Evolutionary conservation across 2,888 invertebrate species (phyloP).

Genomic region (Lampropteryx suffumata): DNA sequence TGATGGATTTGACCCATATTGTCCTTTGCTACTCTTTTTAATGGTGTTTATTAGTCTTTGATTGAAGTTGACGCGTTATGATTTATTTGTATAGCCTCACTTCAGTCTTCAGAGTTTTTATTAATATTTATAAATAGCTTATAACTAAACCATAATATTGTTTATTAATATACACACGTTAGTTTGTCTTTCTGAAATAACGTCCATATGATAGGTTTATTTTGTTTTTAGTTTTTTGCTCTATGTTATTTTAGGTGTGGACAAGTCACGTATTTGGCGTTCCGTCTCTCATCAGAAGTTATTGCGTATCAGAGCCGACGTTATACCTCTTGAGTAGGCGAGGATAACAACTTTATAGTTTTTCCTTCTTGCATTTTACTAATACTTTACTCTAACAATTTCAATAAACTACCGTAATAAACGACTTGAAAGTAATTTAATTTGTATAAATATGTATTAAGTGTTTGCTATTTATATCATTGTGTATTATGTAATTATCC

Average conservation of each 20-base stretch:
- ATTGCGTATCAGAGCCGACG: conserved; percentile 40
- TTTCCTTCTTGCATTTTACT: conserved; percentile 43
- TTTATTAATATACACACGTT: conserved; percentile 5
- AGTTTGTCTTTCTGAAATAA: conserved; percentile 28
- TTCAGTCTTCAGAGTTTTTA: background rate
- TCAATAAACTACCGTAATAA: background rate
- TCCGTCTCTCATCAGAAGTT: conserved; percentile 31
- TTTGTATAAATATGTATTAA: too few species aligned
- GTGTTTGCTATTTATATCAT: background rate
- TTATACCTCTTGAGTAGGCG: conserved; percentile 38
- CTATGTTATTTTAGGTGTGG: conserved; percentile 48
- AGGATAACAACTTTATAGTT: conserved; percentile 50
- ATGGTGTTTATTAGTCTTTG: conserved; percentile 51
- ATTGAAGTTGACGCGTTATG: conserved; percentile 29
- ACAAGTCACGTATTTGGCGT: conserved; percentile 67
- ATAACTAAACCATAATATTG: background rate
- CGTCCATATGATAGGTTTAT: conserved; percentile 18
- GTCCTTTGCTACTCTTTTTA: conserved; percentile 42
- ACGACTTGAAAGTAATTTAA: too few species aligned
- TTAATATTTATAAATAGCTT: background rate
- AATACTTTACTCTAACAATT: conserved; percentile 15
- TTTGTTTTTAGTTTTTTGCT: conserved; percentile 48
- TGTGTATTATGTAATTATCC: too few species aligned
- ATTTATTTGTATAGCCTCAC: conserved; percentile 23
- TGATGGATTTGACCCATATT: conserved; percentile 56